phyloP scores from a whole-genome alignment of 2,113 vertebrate species.

The Catagonus wagneri region DNA sequence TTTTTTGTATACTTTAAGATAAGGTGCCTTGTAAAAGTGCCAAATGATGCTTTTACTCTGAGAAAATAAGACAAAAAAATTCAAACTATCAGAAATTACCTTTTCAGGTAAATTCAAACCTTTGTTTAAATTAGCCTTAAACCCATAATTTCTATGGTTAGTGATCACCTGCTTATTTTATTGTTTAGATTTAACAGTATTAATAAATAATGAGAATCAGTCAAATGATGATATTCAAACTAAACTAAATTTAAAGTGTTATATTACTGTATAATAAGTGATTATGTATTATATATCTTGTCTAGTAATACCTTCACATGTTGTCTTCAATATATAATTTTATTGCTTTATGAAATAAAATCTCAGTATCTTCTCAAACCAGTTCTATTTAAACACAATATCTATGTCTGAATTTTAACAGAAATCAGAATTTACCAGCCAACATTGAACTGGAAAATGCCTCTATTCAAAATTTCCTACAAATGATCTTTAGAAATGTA shows the following conservation, averaged over 20 bases:
- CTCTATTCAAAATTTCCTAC: slow-evolving; percentile 71
- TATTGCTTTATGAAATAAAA: slow-evolving; percentile 1
- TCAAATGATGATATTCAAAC: not conserved
- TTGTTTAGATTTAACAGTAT: slow-evolving; percentile 12
- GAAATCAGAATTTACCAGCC: slow-evolving; percentile 52
- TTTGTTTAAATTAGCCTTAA: not conserved
- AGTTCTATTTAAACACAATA: not conserved
- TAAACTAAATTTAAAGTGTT: slow-evolving; percentile 17
- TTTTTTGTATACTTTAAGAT: not conserved
- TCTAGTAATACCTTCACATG: not conserved
- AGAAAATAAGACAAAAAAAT: slow-evolving; percentile 9
- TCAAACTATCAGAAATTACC: not conserved
- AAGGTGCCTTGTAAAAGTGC: not conserved
- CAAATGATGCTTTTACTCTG: not conserved
- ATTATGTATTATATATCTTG: not conserved
- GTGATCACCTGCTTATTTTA: not conserved
- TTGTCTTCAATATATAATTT: not conserved
- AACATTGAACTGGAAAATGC: slow-evolving; percentile 57
- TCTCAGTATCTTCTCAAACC: not conserved
- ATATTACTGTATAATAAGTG: slow-evolving; percentile 1
- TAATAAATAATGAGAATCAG: slow-evolving; percentile 20
- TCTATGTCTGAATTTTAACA: slow-evolving; percentile 52
- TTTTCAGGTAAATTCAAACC: not conserved
- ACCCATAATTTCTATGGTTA: slow-evolving; percentile 6
- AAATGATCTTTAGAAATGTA: slow-evolving; percentile 70